These are phyloP conservation scores for Brachionus asplanchnoidis DNA, from an alignment of 1,140 invertebrate genomes.

Conservation along the genomic window DNA sequence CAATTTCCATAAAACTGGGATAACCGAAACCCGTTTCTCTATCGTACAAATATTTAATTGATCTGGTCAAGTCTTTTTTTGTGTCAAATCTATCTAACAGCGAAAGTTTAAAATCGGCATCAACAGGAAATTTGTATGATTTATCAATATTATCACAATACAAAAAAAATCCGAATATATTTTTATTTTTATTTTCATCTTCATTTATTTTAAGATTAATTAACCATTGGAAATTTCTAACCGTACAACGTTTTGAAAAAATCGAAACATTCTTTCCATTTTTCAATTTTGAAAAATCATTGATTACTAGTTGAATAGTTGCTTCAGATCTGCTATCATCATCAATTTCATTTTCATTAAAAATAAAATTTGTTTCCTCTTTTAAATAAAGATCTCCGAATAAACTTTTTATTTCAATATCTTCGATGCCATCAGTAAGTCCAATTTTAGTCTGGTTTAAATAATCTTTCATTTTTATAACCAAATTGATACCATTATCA, in stretches of 20 bases:
- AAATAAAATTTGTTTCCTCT: neutral
- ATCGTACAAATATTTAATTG: neutral
- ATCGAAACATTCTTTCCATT: neutral
- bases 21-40: neutral
- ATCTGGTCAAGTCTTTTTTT: neutral
- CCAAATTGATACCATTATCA: too few relatives aligned
- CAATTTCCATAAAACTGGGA: neutral
- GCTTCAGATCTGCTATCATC: too few relatives aligned
- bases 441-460: neutral
- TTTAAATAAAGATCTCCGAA: neutral
- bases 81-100: neutral
- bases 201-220: neutral
- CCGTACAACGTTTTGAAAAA: neutral
- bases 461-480: neutral
- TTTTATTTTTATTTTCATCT: neutral
- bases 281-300: neutral
- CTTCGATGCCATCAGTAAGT: neutral
- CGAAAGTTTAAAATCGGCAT: neutral
- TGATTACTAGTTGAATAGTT: neutral
- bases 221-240: neutral
- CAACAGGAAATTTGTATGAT: neutral
- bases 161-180: neutral
- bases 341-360: neutral
- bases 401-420: neutral
- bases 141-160: neutral